These are phyloP conservation scores for Nyctibius grandis DNA, from an alignment of 2,797 vertebrate species.

Conservation along the genomic window DNA sequence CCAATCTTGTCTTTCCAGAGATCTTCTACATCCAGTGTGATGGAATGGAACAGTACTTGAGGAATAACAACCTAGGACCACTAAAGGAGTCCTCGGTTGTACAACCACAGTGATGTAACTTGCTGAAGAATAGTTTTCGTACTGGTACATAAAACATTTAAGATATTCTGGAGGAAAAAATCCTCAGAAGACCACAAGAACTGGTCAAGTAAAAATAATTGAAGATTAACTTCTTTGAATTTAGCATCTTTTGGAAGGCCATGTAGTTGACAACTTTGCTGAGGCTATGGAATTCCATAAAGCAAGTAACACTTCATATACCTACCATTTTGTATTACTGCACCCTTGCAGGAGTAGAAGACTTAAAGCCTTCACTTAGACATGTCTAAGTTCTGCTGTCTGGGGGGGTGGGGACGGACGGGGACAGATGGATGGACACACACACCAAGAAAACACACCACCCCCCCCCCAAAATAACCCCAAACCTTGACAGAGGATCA, in stretches of 20 bases:
- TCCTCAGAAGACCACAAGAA: background rate
- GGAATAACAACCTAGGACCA: background rate
- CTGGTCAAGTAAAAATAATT: background rate
- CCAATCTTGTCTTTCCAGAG: background rate
- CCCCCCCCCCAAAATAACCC: background rate
- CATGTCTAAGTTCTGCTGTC: background rate
- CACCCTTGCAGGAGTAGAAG: background rate
- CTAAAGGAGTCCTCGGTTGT: background rate
- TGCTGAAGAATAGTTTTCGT: background rate
- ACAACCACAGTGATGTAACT: fast-evolving
- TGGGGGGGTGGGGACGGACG: too few relatives aligned
- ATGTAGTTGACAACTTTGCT: background rate
- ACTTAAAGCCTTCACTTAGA: background rate
- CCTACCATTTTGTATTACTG: background rate
- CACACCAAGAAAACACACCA: background rate
- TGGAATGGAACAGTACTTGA: background rate
- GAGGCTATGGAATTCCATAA: background rate
- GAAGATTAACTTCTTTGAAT: background rate
- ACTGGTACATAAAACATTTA: background rate
- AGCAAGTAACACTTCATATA: background rate
- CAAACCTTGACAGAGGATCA: background rate
- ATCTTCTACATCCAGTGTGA: background rate
- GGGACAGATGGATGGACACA: too few relatives aligned
- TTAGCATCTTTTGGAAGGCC: background rate
- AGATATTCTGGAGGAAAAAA: background rate